Percentiles rank a stretch among this genome's conserved stretches.
These are phyloP conservation scores for Fulica atra DNA, from an alignment of 2,113 vertebrate genomes.

Conservation along the genomic window DNA sequence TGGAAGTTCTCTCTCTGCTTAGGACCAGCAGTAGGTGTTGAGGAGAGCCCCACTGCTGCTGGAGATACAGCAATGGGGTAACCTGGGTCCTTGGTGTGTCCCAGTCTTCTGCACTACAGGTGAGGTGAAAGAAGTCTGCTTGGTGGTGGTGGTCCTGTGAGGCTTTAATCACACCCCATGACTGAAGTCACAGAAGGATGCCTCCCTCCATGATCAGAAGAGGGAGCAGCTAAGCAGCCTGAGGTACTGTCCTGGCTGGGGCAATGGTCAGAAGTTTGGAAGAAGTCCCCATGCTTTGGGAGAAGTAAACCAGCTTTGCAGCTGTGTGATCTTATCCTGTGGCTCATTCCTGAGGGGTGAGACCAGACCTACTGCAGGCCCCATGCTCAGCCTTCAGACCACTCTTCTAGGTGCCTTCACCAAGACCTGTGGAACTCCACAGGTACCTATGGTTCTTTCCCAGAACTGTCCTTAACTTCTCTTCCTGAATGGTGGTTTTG, in stretches of 20 bases:
- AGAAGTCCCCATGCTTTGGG: not conserved
- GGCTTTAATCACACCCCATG: not conserved
- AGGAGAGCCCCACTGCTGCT: not conserved
- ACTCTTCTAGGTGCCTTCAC: not conserved
- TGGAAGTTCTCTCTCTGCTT: accelerated
- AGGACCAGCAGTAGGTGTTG: not conserved
- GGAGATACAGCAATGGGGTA: not conserved
- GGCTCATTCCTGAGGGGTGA: not conserved
- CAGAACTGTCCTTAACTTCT: not conserved
- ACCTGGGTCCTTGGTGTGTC: not conserved
- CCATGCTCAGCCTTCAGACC: not conserved
- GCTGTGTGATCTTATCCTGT: not conserved
- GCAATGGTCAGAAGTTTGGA: not conserved
- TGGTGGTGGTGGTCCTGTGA: not conserved
- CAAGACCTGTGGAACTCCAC: accelerated
- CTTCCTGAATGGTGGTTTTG: not conserved
- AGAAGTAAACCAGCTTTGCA: not conserved
- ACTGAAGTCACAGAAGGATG: not conserved
- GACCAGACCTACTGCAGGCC: not conserved
- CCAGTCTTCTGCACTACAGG: not conserved
- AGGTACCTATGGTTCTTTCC: not conserved
- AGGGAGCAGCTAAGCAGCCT: not conserved
- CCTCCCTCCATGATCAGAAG: not conserved
- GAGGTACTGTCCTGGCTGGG: not conserved
- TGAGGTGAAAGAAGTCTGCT: not conserved